phyloP scores from a whole-genome alignment of 2,888 invertebrate genomes.

The Lasioglossum calceatum region DNA sequence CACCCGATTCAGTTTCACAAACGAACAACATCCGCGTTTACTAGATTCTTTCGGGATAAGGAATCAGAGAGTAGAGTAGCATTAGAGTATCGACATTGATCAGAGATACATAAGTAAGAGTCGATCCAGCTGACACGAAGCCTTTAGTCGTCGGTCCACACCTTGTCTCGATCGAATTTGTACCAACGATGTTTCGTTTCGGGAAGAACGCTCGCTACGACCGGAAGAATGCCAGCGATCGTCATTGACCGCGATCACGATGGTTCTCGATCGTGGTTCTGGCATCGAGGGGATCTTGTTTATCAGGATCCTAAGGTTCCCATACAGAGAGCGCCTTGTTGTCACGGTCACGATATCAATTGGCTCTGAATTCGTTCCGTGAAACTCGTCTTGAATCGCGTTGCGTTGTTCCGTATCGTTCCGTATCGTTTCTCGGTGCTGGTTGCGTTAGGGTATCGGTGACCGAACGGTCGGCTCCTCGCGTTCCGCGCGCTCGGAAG shows the following conservation, averaged over 20 bases:
- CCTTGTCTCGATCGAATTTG: background rate
- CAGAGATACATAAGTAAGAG: no score
- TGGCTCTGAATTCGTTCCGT: constrained; percentile 57
- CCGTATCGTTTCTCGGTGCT: background rate
- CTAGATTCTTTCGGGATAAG: background rate
- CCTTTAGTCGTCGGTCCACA: no score
- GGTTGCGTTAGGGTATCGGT: background rate
- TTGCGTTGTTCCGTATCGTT: background rate
- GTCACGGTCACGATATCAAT: constrained; percentile 56
- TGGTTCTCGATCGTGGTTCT: constrained; percentile 3
- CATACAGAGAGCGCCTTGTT: constrained; percentile 59
- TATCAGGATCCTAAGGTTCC: constrained; percentile 38
- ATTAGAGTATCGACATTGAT: no score
- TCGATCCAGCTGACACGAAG: no score
- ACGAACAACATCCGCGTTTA: background rate
- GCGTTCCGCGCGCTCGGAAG: background rate
- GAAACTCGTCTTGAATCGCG: background rate
- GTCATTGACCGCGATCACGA: background rate
- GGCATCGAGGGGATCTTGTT: constrained; percentile 12
- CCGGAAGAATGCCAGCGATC: background rate
- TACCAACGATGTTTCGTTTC: background rate
- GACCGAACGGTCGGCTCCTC: background rate
- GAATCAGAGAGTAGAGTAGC: no score
- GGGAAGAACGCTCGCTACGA: background rate
- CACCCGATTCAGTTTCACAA: background rate